These are phyloP conservation scores for Helleia helle DNA, from an alignment of 2,888 invertebrate species.

Conservation along the genomic window DNA sequence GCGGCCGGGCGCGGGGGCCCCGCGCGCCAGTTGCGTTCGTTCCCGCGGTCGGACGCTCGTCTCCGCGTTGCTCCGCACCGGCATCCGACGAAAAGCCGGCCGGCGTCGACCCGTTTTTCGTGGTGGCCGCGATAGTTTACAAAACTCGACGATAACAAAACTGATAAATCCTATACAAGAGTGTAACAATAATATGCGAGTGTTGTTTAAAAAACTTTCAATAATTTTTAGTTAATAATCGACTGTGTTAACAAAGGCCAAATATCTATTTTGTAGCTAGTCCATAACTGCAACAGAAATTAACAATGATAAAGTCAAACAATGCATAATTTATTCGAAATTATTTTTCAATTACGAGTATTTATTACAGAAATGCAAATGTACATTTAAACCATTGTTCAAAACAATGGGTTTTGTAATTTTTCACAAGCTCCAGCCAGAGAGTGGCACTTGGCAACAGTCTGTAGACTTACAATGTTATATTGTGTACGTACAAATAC, in stretches of 20 bases:
- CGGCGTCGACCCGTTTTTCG: constrained; percentile 55
- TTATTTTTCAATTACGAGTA: constrained; percentile 1
- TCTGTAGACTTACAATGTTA: neutral
- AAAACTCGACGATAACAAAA: neutral
- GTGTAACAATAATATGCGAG: neutral
- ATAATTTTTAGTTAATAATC: neutral
- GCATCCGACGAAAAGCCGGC: constrained; percentile 41
- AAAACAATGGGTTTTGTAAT: constrained; percentile 18
- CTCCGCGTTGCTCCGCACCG: constrained; percentile 35
- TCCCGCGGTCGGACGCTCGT: constrained; percentile 36
- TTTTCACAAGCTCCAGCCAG: constrained; percentile 14
- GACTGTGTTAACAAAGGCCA: neutral
- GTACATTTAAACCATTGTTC: constrained; percentile 13
- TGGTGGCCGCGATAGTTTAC: constrained; percentile 22
- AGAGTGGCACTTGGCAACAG: constrained; percentile 21
- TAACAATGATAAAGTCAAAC: too few species aligned
- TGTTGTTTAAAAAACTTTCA: neutral
- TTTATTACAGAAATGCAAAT: constrained; percentile 1
- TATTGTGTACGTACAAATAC: neutral
- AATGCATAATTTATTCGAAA: too few species aligned
- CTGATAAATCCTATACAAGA: neutral
- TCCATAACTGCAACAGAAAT: too few species aligned
- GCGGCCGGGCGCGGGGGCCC: constrained; percentile 56
- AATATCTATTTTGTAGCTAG: too few species aligned
- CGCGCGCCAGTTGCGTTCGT: constrained; percentile 56